phyloP scores from a whole-genome alignment of 2,888 invertebrate species.

The Margaritifera margaritifera region DNA sequence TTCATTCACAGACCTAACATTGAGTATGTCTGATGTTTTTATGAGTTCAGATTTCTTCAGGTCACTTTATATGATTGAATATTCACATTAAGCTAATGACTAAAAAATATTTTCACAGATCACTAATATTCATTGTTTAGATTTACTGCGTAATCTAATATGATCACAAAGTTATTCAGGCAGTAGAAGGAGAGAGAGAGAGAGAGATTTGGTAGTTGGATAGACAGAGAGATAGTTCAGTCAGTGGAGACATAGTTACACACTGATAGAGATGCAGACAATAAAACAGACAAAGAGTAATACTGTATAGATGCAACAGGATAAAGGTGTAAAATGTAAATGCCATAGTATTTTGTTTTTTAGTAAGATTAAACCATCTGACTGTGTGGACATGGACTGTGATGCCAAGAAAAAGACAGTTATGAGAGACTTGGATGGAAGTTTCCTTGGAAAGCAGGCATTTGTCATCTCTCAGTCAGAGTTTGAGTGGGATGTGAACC shows the following conservation, averaged over 20 bases:
- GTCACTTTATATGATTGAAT: too few species aligned
- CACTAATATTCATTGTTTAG: too few species aligned
- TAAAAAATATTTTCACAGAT: too few species aligned
- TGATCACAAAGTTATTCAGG: too few species aligned
- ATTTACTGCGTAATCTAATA: too few species aligned
- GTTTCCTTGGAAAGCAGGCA: constrained; percentile 46
- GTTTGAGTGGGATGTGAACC: constrained; percentile 58
- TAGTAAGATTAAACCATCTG: constrained; percentile 59
- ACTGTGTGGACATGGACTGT: constrained; percentile 71
- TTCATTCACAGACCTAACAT: constrained; percentile 59
- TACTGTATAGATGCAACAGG: neutral
- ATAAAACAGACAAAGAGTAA: neutral
- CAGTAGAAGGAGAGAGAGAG: too few species aligned
- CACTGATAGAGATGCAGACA: neutral
- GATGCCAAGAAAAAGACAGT: constrained; percentile 66
- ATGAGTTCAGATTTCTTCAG: too few species aligned
- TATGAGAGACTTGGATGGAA: constrained; percentile 58
- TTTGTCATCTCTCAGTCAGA: constrained; percentile 61
- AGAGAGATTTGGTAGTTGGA: too few species aligned
- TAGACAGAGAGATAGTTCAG: too few species aligned
- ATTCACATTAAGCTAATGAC: too few species aligned
- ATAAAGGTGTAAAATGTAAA: neutral
- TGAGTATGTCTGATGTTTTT: constrained; percentile 36
- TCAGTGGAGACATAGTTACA: neutral
- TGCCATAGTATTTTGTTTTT: neutral